phyloP scores from a whole-genome alignment of 2,888 invertebrate species.

The Tanypteryx hageni region DNA sequence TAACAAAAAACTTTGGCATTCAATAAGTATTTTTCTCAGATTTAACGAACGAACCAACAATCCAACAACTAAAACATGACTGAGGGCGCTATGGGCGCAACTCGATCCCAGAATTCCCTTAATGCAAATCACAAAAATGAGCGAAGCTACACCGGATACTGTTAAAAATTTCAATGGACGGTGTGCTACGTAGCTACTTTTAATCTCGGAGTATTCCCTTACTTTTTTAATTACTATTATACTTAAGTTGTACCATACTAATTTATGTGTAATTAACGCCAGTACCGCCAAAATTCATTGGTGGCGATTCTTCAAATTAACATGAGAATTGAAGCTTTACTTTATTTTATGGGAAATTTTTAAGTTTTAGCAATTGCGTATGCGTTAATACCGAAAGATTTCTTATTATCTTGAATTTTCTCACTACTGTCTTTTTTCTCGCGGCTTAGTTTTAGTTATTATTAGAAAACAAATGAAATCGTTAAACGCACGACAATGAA shows the following conservation, averaged over 20 bases:
- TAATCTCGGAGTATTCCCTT: no score
- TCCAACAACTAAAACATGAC: neutral
- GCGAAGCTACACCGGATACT: neutral
- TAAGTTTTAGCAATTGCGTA: neutral
- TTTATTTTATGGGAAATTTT: neutral
- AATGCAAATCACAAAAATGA: neutral
- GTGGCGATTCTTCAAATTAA: neutral
- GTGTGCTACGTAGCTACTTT: no score
- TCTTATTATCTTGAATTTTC: neutral
- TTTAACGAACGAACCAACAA: neutral
- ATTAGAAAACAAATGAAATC: constrained; percentile 30
- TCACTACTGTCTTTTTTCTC: neutral
- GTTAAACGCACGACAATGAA: constrained; percentile 40
- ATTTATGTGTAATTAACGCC: neutral
- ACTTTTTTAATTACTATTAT: no score
- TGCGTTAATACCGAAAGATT: neutral
- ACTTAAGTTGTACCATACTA: no score
- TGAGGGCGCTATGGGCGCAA: neutral
- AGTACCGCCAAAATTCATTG: neutral
- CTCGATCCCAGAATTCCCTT: constrained; percentile 32
- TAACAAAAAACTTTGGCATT: neutral
- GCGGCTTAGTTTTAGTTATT: neutral
- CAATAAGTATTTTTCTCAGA: neutral
- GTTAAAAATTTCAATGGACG: no score
- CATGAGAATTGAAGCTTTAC: neutral